Percentiles rank a stretch among this genome's conserved stretches.
phyloP scores from a whole-genome alignment of 2,888 invertebrate genomes.

The Rhodophaea formosa region DNA sequence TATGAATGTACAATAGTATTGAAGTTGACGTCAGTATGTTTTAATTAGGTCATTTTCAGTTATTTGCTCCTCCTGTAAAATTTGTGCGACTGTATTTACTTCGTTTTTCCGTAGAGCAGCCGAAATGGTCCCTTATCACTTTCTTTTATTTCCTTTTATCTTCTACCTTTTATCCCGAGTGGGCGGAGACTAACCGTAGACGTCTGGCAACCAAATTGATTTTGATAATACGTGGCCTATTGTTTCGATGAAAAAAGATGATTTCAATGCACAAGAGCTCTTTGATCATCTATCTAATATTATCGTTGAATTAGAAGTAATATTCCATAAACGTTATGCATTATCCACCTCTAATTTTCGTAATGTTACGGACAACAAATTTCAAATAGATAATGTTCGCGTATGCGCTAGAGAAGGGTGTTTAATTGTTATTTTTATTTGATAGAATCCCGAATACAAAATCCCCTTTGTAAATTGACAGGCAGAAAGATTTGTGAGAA shows the following conservation, averaged over 20 bases:
- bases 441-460: constrained; percentile 26
- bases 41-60: too few relatives aligned
- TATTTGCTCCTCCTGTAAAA: too few relatives aligned
- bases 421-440: constrained; percentile 42
- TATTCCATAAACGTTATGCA: constrained; percentile 21
- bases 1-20: too few relatives aligned
- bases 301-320: constrained; percentile 12
- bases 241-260: constrained; percentile 30
- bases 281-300: background rate
- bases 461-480: constrained; percentile 33
- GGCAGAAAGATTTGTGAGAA: constrained; percentile 25
- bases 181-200: constrained; percentile 32
- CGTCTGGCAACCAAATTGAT: constrained; percentile 34
- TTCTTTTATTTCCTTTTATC: constrained; percentile 29
- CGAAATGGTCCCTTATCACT: constrained; percentile 32
- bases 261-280: constrained; percentile 3
- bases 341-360: constrained; percentile 20
- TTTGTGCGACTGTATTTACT: too few relatives aligned
- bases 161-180: constrained; percentile 28
- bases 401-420: constrained; percentile 39
- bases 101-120: too few relatives aligned
- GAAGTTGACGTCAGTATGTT: too few relatives aligned
- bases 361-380: constrained; percentile 27
- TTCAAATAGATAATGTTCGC: constrained; percentile 36
- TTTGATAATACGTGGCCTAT: constrained; percentile 34